Conservation (phyloP, 2,888 invertebrate genomes). For the Herminia tarsipennalis region DNA sequence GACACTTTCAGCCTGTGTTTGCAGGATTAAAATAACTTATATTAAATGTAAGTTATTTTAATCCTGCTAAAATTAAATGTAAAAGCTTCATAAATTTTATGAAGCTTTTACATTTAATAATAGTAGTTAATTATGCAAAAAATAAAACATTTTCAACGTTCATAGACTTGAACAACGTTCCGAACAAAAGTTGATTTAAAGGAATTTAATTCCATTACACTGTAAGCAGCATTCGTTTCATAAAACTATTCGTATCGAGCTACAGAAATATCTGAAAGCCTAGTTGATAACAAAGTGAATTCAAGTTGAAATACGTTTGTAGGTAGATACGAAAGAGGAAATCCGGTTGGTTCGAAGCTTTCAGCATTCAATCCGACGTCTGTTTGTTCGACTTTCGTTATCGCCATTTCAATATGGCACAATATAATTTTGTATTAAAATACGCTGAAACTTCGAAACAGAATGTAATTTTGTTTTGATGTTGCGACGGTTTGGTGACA, state of each 20-base stretch:
- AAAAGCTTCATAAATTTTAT: no score
- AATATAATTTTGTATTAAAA: conserved; percentile 21
- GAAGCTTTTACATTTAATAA: no score
- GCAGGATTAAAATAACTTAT: no score
- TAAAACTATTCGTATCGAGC: conserved; percentile 20
- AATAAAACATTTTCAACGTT: no score
- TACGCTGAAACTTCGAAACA: conserved; percentile 7
- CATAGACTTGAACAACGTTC: no score
- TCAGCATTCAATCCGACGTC: conserved; percentile 38
- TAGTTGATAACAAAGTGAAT: conserved; percentile 56
- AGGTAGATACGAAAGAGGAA: conserved; percentile 52
- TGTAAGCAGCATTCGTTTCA: conserved; percentile 12
- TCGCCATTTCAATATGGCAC: conserved; percentile 39
- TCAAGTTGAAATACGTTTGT: conserved; percentile 49
- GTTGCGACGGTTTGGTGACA: neutral
- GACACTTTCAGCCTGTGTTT: no score
- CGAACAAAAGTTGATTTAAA: no score
- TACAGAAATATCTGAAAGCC: conserved; percentile 26
- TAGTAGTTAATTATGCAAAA: no score
- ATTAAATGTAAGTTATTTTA: no score
- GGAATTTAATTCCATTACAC: no score
- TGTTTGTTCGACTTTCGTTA: conserved; percentile 43
- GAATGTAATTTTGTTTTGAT: neutral
- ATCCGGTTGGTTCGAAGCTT: conserved; percentile 55
- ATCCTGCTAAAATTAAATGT: no score